A percentile compares a stretch with the other conserved stretches of the same genome.
These are phyloP conservation scores for Sinocyclocheilus maitianheensis DNA, from an alignment of 2,113 vertebrate species.

Conservation along the genomic window DNA sequence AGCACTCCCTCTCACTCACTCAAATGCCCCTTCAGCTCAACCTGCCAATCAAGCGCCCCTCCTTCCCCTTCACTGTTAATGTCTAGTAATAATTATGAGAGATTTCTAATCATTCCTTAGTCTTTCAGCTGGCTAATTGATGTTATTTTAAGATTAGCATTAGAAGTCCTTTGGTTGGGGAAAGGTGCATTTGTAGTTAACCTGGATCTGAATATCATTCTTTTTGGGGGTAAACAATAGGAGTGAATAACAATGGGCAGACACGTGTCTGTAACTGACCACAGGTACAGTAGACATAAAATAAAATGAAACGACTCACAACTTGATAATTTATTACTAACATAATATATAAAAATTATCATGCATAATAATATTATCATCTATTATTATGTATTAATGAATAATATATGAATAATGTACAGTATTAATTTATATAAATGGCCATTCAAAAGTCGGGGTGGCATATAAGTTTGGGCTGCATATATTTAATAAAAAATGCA, in stretches of 20 bases:
- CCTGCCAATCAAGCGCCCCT: slow-evolving; percentile 50
- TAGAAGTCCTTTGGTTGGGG: slow-evolving; percentile 10
- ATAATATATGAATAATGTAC: too few relatives aligned
- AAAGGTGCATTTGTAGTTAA: slow-evolving; percentile 28
- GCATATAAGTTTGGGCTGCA: too few relatives aligned
- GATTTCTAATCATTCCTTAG: slow-evolving; percentile 52
- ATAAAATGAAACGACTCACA: not conserved
- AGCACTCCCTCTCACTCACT: slow-evolving; percentile 37
- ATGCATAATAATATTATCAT: not conserved
- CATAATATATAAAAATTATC: not conserved
- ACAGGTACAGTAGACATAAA: not conserved
- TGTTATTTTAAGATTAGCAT: slow-evolving; percentile 56
- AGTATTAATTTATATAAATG: not conserved
- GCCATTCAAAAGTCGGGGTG: not conserved
- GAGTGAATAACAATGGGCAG: not conserved
- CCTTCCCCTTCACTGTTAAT: slow-evolving; percentile 46
- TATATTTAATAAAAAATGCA: not conserved
- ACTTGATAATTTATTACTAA: not conserved
- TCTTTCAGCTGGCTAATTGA: slow-evolving; percentile 59
- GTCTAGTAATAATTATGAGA: slow-evolving; percentile 49
- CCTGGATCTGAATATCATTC: not conserved
- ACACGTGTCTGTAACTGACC: not conserved
- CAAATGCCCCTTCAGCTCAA: slow-evolving; percentile 53
- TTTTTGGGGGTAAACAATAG: not conserved
- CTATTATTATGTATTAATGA: too few relatives aligned